Conservation (phyloP, 1,140 invertebrate genomes). For the Ooceraea biroi region DNA sequence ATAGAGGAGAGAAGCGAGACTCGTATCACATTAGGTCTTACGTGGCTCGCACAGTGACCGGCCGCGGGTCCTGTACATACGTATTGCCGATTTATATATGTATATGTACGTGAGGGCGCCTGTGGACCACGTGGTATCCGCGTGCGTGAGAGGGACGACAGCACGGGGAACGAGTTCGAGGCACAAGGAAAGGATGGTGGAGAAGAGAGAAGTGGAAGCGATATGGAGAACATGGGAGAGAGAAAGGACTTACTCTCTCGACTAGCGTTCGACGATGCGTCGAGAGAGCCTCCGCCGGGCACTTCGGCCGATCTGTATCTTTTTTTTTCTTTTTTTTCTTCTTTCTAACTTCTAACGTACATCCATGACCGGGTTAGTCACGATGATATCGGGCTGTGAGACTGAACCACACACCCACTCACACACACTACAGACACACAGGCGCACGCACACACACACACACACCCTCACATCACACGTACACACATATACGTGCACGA, state of each 20-base stretch:
- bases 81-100: slow-evolving; percentile 66
- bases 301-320: slow-evolving; percentile 40
- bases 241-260: slow-evolving; percentile 24
- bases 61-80: slow-evolving; percentile 29
- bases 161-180: not conserved
- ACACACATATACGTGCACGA: slow-evolving; percentile 9
- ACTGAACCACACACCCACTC: slow-evolving; percentile 48
- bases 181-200: not conserved
- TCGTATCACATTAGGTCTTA: slow-evolving; percentile 3
- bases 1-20: slow-evolving; percentile 14
- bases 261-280: slow-evolving; percentile 53
- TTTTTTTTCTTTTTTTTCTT: slow-evolving; percentile 46
- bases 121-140: slow-evolving; percentile 33
- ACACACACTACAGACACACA: slow-evolving; percentile 18
- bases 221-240: not conserved
- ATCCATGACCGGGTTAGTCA: slow-evolving; percentile 59
- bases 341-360: slow-evolving; percentile 38
- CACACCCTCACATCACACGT: too few species aligned
- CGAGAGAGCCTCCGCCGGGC: slow-evolving; percentile 56
- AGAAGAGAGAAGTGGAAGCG: not conserved
- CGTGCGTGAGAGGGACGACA: not conserved
- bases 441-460: not conserved
- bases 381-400: slow-evolving; percentile 67
- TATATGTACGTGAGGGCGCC: slow-evolving; percentile 17
- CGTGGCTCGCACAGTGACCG: slow-evolving; percentile 36